Percentiles rank a stretch among this genome's conserved stretches.
Conservation (phyloP, 2,113 vertebrate genomes). For the Oceanites oceanicus region DNA sequence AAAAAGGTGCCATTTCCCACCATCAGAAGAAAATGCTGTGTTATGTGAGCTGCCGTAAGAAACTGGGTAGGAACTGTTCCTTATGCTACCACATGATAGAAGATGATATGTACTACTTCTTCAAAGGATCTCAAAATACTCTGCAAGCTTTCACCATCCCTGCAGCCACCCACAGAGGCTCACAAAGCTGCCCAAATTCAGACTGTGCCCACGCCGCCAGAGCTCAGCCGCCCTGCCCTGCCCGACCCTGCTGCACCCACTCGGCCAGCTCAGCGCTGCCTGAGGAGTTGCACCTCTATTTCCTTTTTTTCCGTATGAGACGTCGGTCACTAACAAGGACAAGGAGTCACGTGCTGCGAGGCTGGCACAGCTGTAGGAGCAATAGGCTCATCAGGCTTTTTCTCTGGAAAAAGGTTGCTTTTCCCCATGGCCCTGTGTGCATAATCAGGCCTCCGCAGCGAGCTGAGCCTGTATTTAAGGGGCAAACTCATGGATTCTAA, state of each 20-base stretch:
- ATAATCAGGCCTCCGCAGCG: background rate
- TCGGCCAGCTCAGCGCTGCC: background rate
- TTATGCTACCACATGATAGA: background rate
- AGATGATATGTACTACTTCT: background rate
- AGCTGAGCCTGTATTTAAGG: background rate
- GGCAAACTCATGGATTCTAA: background rate
- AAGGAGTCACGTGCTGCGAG: background rate
- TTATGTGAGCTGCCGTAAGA: background rate
- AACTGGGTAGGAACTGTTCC: background rate
- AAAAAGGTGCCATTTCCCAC: background rate
- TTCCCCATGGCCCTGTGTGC: background rate
- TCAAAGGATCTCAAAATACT: background rate
- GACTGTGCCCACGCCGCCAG: background rate
- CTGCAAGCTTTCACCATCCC: background rate
- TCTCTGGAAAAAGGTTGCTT: background rate
- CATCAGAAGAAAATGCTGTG: background rate
- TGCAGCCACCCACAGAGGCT: background rate
- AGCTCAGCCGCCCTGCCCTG: background rate
- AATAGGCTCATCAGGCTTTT: background rate
- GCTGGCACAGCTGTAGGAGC: background rate
- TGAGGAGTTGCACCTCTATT: background rate
- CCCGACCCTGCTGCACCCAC: rapidly evolving
- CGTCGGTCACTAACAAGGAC: background rate
- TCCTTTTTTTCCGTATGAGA: background rate
- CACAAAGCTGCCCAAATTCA: background rate